Percentiles rank a stretch among this genome's conserved stretches.
phyloP scores from a whole-genome alignment of 92 coral and sea anemone genomes.

The Pocillopora meandrina region DNA sequence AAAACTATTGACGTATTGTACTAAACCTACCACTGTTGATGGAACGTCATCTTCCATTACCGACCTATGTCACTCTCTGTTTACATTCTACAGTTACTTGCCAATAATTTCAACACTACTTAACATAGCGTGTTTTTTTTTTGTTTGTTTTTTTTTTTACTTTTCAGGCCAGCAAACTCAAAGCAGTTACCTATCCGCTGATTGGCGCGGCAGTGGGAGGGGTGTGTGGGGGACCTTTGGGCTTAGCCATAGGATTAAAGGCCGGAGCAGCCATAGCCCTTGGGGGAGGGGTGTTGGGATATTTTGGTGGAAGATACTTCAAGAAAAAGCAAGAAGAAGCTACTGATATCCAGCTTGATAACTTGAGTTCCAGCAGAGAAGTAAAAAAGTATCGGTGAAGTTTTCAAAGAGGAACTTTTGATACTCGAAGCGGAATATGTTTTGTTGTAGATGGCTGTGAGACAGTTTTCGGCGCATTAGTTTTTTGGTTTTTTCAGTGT shows the following conservation, averaged over 20 bases:
- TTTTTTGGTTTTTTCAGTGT: too few relatives aligned
- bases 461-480: too few relatives aligned
- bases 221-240: conserved; percentile 91
- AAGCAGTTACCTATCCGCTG: conserved; percentile 79
- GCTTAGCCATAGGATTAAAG: conserved; percentile 89
- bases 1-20: too few relatives aligned
- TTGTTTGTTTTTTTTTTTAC: background rate
- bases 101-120: background rate
- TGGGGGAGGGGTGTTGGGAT: conserved; percentile 91
- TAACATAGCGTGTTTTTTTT: background rate
- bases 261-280: conserved; percentile 90
- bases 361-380: conserved; percentile 71
- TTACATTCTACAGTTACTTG: too few relatives aligned
- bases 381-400: conserved; percentile 4
- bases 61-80: too few relatives aligned
- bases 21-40: too few relatives aligned
- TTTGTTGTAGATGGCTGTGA: too few relatives aligned
- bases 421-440: too few relatives aligned
- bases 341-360: conserved; percentile 88
- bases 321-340: conserved; percentile 75
- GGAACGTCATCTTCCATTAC: too few relatives aligned
- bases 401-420: too few relatives aligned
- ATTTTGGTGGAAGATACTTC: conserved; percentile 76
- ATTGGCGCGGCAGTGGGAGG: conserved; percentile 95
- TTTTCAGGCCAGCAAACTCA: conserved; percentile 84